These are phyloP conservation scores for Iphiclides podalirius DNA, from an alignment of 2,888 invertebrate genomes.

Conservation along the genomic window DNA sequence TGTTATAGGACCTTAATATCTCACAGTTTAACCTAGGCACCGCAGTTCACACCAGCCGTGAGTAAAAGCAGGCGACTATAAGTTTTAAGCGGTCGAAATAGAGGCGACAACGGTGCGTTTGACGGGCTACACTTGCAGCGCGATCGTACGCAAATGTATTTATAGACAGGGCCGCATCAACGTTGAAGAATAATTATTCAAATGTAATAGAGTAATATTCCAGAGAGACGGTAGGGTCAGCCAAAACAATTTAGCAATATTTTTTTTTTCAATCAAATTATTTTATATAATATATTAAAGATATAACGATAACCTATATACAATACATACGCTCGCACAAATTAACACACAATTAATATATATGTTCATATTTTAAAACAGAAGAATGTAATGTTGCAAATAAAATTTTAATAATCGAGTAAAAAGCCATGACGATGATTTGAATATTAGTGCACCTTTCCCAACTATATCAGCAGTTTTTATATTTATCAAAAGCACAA, in stretches of 20 bases:
- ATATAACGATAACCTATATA: no score
- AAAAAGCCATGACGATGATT: no score
- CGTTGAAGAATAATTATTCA: constrained; percentile 66
- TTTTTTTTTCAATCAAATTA: no score
- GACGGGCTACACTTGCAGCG: constrained; percentile 8
- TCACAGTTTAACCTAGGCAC: constrained; percentile 5
- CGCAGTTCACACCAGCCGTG: background rate
- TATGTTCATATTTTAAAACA: constrained; percentile 1
- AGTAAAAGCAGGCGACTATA: constrained; percentile 13
- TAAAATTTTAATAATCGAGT: no score
- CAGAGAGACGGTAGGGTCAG: constrained; percentile 35
- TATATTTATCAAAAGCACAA: no score
- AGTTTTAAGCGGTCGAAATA: constrained; percentile 8
- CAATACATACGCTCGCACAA: no score
- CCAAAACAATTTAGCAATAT: constrained; percentile 16
- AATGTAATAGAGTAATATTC: constrained; percentile 65
- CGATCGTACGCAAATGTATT: constrained; percentile 33
- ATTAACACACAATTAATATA: no score
- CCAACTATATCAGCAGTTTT: no score
- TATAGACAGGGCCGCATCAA: constrained; percentile 59
- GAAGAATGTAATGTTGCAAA: no score
- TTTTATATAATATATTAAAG: no score
- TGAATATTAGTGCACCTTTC: no score
- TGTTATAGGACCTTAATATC: constrained; percentile 24
- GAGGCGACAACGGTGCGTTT: constrained; percentile 13